A percentile compares a stretch with the other conserved stretches of the same genome.
Evolutionary conservation across 2,797 vertebrate genomes (phyloP).

Genomic region (Octomys mimax): DNA sequence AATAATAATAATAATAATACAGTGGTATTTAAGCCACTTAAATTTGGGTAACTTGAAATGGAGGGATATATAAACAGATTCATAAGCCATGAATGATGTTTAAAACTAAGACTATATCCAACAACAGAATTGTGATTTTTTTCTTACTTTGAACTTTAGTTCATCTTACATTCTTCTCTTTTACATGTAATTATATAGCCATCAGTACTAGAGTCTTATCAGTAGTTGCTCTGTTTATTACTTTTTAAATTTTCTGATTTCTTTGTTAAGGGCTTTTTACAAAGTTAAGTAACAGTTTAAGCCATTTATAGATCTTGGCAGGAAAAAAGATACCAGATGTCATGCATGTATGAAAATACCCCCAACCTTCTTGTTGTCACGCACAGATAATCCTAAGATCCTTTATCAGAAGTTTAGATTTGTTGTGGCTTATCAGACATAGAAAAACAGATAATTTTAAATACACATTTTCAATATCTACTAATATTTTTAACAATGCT

Average conservation of each 20-base stretch:
- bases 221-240: slow-evolving; percentile 1
- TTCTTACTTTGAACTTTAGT: slow-evolving; percentile 34
- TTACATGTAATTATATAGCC: not conserved
- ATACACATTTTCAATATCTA: slow-evolving; percentile 56
- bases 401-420: slow-evolving; percentile 59
- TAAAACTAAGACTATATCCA: slow-evolving; percentile 31
- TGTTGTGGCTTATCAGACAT: slow-evolving; percentile 34
- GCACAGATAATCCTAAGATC: slow-evolving; percentile 55
- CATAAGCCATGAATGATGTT: not conserved
- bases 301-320: slow-evolving; percentile 69
- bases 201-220: not conserved
- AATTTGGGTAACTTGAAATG: not conserved
- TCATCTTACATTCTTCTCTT: slow-evolving; percentile 15
- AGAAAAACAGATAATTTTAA: slow-evolving; percentile 16
- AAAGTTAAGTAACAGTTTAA: slow-evolving; percentile 67
- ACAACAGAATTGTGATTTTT: slow-evolving; percentile 28
- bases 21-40: not conserved
- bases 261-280: slow-evolving; percentile 28
- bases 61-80: not conserved
- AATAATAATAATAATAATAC: not conserved
- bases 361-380: slow-evolving; percentile 66
- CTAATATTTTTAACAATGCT: slow-evolving; percentile 48
- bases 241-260: slow-evolving; percentile 6
- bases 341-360: slow-evolving; percentile 62
- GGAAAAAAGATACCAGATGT: slow-evolving; percentile 67